These are phyloP conservation scores for Sarcophaga variegata DNA, from an alignment of 2,888 invertebrate species.

Conservation along the genomic window DNA sequence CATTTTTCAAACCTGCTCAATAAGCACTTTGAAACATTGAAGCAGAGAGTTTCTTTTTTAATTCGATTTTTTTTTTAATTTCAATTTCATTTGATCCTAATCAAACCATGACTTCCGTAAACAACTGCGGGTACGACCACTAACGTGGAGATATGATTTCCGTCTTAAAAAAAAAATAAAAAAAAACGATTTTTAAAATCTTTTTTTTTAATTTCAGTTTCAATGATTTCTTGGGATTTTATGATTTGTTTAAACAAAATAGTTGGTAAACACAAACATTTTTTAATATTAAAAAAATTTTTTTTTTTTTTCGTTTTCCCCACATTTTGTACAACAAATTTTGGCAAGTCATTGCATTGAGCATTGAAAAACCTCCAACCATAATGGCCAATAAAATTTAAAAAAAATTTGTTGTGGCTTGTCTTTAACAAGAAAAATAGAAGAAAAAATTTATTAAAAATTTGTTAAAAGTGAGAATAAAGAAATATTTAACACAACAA, in stretches of 20 bases:
- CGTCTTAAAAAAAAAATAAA: background rate
- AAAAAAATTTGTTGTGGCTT: background rate
- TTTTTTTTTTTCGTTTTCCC: background rate
- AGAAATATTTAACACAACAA: background rate
- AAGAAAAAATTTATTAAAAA: background rate
- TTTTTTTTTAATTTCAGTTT: background rate
- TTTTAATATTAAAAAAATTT: background rate
- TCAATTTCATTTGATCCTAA: background rate
- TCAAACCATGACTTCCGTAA: background rate
- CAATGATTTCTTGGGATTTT: background rate
- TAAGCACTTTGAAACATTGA: too few relatives aligned
- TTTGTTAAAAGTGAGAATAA: background rate
- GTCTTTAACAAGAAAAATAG: background rate
- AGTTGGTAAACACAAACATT: background rate
- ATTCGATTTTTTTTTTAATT: background rate
- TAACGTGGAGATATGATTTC: background rate
- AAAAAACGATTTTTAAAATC: too few relatives aligned
- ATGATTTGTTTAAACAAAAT: background rate
- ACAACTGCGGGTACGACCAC: background rate
- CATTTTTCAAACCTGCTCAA: too few relatives aligned
- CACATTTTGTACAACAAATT: background rate
- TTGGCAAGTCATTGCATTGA: background rate
- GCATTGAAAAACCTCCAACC: background rate
- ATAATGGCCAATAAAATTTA: background rate
- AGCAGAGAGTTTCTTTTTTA: too few relatives aligned